Conservation (phyloP, 2,113 vertebrate genomes). For the Puma concolor region DNA sequence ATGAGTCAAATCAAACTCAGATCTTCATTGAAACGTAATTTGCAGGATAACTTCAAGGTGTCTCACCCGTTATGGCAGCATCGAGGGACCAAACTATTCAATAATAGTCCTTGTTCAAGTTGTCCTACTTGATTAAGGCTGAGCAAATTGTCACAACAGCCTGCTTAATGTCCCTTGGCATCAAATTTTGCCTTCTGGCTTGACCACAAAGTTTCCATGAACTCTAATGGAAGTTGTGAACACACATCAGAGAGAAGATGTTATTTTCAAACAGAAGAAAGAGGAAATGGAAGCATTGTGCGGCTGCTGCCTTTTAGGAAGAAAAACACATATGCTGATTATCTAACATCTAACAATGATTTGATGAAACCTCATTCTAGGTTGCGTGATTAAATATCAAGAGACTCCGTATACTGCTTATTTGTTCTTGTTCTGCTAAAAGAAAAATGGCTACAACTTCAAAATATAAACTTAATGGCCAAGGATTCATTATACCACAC, state of each 20-base stretch:
- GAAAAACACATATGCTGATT: background rate
- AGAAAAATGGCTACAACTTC: conserved; percentile 10
- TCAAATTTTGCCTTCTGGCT: conserved; percentile 11
- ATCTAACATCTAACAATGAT: background rate
- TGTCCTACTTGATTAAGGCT: background rate
- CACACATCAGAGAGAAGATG: background rate
- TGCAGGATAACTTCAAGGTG: conserved; percentile 22
- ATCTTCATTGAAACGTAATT: conserved; percentile 45
- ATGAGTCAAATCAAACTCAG: background rate
- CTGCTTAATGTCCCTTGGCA: background rate
- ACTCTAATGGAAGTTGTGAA: conserved; percentile 4
- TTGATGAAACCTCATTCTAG: background rate
- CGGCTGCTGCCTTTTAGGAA: background rate
- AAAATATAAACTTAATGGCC: background rate
- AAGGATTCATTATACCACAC: background rate
- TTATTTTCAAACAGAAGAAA: conserved; percentile 50
- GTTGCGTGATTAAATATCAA: background rate
- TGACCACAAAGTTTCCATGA: conserved; percentile 1
- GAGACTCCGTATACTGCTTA: background rate
- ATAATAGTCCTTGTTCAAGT: background rate
- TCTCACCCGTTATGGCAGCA: background rate
- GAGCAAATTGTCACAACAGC: background rate
- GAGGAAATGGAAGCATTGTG: background rate
- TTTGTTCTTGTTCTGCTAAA: conserved; percentile 42
- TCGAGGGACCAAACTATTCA: background rate